Evolutionary conservation across 2,888 invertebrate species (phyloP), one percentile per base, ranked within the genome.

Genomic region (Cephus rjabovi): DNA sequence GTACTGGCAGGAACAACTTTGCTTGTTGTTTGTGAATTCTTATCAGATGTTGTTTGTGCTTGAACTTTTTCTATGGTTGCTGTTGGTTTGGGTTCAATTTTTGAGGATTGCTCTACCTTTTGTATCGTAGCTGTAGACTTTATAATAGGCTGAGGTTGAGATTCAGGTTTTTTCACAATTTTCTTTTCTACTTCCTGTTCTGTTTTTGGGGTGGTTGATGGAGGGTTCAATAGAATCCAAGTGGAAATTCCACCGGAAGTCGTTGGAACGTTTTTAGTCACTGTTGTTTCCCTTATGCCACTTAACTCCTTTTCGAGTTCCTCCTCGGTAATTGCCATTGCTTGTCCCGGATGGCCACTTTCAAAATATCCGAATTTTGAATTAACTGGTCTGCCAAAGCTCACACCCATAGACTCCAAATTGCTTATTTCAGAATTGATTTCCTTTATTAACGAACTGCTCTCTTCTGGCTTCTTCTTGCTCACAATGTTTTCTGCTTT

Each of bases 231-330:
- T 31, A 96, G 92, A 80, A 96, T 95, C 96, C 96, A 96, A 0
- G 96, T 96, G 0, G 96, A 96, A 80, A 96, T 93, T 1, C 95
- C 95, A 87, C 94, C 94, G 77, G 93, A 93, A 34, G 93, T 93
- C 75, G 93, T 96, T 78, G 93, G 94, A 78, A 92, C 92, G 87
- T 85, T 89, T 86, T 89, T 88, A 68, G 85, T 83, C 1, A 86
- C 87, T 0, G 86, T 84, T n/a, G 86, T 86, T 4, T 87, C 15
- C 69, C 85, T 83, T 6, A 86, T 85, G 12, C 85, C 84, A 33
- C 84, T 85, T 35, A 94, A 88, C 87, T 93, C 93, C 76, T 92
- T 91, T 87, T 94, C 94, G 1, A 94, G 86, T 80, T 95, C 95
- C 83, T 95, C 95, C 83, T 94, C 93, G 3, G 94, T 93, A 11